Base-by-base conservation (phyloP, 2,888 invertebrate genomes). In the Cryptocheilus praepositus region DNA sequence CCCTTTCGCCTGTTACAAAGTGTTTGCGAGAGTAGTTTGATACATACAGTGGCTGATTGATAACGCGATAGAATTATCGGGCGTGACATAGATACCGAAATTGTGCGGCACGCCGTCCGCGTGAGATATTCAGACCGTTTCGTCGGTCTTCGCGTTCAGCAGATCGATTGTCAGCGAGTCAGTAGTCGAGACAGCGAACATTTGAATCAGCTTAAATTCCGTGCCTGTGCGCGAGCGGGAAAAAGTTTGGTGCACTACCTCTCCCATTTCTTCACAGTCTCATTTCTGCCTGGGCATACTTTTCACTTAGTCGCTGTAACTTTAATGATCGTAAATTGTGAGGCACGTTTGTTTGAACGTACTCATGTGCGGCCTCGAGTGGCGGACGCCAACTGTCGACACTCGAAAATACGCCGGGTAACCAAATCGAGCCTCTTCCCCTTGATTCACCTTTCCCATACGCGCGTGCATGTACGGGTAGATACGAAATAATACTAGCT, bases 311-410 rank as follows among this genome's bases (percentile, higher is more conserved):
- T 63, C 28, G 52, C 54, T 49, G 8, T 1, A 58, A 73, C 63
- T 70, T 64, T 77, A 77, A 77, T 73, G 68, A 66, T 58, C 72
- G 36, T 36, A 7, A n/a, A 36, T 11, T 36, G 49, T 18, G n/a
- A 49, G 49, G 49, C 49, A 62, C 82, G 81, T 85, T 85, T 85
- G 82, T 86, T 77, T 80, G 78, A 79, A 80, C 76, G 81, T 70
- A 73, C 82, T 82, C 72, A 64, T 70, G 75, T 76, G 76, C 73
- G 11, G 36, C 3, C 64, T 87, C 84, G 73, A 88, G 87, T 87
- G 83, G 83, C 82, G 84, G 84, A 85, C 84, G 84, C 88, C 88
- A 88, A 88, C 88, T 88, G 88, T 88, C 87, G 88, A 81, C 82
- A 84, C 88, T 87, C 79, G 79, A 85, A 71, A 64, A 55, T 71